Conservation (phyloP, 2,113 vertebrate species). For the Macquaria australasica region DNA sequence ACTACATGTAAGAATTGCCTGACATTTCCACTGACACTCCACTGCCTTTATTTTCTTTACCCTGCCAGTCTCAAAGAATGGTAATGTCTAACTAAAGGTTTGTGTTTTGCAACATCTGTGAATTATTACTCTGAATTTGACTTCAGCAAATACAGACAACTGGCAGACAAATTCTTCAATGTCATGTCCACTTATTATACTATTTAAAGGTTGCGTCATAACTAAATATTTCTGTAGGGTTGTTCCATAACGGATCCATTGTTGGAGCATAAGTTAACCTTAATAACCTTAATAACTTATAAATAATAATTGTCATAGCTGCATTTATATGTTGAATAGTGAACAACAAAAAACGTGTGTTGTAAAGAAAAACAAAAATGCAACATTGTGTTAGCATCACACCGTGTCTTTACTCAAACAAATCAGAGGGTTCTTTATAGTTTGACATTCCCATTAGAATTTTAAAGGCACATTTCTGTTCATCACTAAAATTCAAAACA, state of each 20-base stretch:
- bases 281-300: neutral
- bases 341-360: neutral
- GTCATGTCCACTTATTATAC: neutral
- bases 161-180: neutral
- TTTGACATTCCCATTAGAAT: neutral
- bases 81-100: slow-evolving; percentile 7
- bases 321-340: neutral
- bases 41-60: slow-evolving; percentile 33
- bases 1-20: slow-evolving; percentile 40
- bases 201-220: neutral
- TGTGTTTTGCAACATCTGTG: slow-evolving; percentile 52
- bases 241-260: neutral
- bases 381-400: neutral
- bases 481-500: neutral
- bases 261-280: neutral
- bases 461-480: neutral
- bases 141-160: neutral
- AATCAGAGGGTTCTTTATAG: neutral
- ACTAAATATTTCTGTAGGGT: neutral
- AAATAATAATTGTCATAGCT: neutral
- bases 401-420: neutral
- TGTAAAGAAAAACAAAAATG: no score
- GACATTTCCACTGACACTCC: slow-evolving; percentile 52
- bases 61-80: slow-evolving; percentile 5
- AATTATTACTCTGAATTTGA: slow-evolving; percentile 44